phyloP scores from a whole-genome alignment of 1,140 invertebrate species.

The Eubasilissa regina region DNA sequence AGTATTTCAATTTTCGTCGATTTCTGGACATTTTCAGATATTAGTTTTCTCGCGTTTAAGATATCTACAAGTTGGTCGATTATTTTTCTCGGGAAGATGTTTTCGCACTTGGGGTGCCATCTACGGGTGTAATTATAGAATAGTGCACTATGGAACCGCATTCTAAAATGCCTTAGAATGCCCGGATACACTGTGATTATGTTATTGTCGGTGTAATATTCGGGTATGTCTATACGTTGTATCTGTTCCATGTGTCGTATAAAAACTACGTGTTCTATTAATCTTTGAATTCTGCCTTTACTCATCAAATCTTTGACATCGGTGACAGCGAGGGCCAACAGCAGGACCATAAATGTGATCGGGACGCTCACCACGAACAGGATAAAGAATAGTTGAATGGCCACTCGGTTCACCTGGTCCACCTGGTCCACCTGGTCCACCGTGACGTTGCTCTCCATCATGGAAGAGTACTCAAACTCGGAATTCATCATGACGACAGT shows the following conservation, averaged over 20 bases:
- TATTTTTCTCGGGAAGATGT: constrained; percentile 26
- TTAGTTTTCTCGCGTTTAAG: constrained; percentile 18
- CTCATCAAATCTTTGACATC: constrained; percentile 75
- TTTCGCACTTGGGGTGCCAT: too few relatives aligned
- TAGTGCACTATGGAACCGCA: too few relatives aligned
- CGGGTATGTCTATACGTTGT: constrained; percentile 56
- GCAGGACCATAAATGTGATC: too few relatives aligned
- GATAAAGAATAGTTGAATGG: constrained; percentile 73
- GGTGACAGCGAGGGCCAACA: too few relatives aligned
- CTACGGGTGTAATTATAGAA: too few relatives aligned
- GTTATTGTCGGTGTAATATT: background rate
- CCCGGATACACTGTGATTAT: constrained; percentile 47
- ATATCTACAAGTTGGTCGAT: constrained; percentile 16
- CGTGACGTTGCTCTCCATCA: constrained; percentile 49
- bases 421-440: too few relatives aligned
- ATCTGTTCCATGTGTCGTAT: constrained; percentile 63
- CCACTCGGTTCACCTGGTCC: background rate
- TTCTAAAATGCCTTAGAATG: constrained; percentile 48
- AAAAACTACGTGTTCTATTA: constrained; percentile 70
- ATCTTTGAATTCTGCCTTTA: constrained; percentile 69
- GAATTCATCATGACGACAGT: constrained; percentile 76
- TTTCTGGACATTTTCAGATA: background rate
- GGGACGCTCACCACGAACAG: constrained; percentile 75
- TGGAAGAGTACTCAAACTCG: constrained; percentile 69
- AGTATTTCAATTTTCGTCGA: background rate